Evolutionary conservation across 1,140 invertebrate genomes (phyloP).

Genomic region (Drosophila aff.): DNA sequence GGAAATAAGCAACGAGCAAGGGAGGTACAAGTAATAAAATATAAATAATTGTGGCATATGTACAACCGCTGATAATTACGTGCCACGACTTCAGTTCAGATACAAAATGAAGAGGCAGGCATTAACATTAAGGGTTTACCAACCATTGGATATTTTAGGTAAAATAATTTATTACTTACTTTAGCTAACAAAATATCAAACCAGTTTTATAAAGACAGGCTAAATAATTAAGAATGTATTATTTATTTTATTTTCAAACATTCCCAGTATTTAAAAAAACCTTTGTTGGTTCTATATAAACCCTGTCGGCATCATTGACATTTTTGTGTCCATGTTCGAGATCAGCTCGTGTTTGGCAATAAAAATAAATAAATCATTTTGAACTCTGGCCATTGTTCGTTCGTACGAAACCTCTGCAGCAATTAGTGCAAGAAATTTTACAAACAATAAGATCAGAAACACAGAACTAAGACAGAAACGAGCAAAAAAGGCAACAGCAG

Average conservation of each 20-base stretch:
- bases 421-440: slow-evolving; percentile 67
- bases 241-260: neutral
- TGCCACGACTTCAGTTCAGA: neutral
- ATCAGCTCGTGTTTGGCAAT: slow-evolving; percentile 58
- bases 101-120: neutral
- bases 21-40: neutral
- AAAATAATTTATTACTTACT: neutral
- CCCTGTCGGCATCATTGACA: slow-evolving; percentile 22
- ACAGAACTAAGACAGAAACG: slow-evolving; percentile 35
- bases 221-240: neutral
- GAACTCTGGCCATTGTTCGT: slow-evolving; percentile 25
- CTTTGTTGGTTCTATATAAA: slow-evolving; percentile 1
- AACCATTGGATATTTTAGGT: neutral
- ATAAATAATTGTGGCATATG: neutral
- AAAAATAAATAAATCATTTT: slow-evolving; percentile 69
- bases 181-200: neutral
- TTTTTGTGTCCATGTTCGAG: slow-evolving; percentile 34
- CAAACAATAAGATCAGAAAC: slow-evolving; percentile 70
- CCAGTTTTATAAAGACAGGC: neutral
- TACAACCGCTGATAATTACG: neutral
- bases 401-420: slow-evolving; percentile 48
- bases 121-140: neutral
- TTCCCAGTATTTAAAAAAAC: neutral
- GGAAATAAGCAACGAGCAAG: neutral
- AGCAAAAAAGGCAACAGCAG: slow-evolving; percentile 23